A percentile compares a stretch with the other conserved stretches of the same genome.
These are phyloP conservation scores for Coilia nasus DNA, from an alignment of 2,797 vertebrate species.

Conservation along the genomic window DNA sequence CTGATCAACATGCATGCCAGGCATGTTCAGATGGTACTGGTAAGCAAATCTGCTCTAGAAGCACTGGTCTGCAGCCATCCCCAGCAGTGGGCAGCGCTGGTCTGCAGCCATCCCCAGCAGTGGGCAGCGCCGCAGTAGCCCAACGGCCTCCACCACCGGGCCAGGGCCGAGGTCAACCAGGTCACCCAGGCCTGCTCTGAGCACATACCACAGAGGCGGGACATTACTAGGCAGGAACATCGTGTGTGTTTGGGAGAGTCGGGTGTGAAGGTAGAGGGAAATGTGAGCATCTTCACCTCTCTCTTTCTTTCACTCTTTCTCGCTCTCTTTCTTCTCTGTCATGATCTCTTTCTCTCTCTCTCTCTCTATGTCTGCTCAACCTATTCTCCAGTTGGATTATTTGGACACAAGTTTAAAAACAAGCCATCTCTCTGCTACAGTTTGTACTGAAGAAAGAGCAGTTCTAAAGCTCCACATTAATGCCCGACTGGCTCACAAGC, in stretches of 20 bases:
- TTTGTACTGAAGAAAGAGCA: not conserved
- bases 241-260: not conserved
- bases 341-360: not conserved
- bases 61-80: not conserved
- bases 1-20: not conserved
- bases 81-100: not conserved
- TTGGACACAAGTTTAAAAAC: constrained; percentile 1
- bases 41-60: not conserved
- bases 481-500: no score
- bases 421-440: not conserved
- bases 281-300: constrained; percentile 7
- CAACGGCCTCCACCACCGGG: not conserved
- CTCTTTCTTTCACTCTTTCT: not conserved
- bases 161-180: not conserved
- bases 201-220: not conserved
- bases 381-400: not conserved
- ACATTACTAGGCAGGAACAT: not conserved
- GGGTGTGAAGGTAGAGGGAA: not conserved
- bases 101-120: not conserved
- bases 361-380: not conserved
- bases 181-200: not conserved
- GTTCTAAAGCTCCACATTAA: no score
- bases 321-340: not conserved
- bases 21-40: not conserved
- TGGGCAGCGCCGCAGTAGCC: not conserved